Evolutionary conservation across 2,888 invertebrate genomes (phyloP), one percentile per base, ranked within the genome.

Genomic region (Orthosia gothica): DNA sequence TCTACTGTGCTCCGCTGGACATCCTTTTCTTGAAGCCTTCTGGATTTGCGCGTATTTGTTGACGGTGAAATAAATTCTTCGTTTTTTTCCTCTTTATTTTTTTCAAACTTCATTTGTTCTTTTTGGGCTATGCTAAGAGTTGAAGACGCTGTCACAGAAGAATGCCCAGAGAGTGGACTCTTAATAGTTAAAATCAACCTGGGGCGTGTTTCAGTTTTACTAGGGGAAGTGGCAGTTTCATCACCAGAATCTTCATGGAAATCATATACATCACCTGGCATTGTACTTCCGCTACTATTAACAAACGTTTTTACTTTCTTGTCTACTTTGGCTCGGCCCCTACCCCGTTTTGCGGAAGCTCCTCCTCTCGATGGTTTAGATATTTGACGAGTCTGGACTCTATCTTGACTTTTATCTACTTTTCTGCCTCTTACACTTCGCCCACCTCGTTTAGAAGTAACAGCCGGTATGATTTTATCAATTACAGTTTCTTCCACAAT

Each of bases 181-280:
- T 98, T 99, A 76, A 98, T 98, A 0, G 98, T 99, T 59, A 98
- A 95, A 85, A 98, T 98, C 62, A 98, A 94, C 57, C 98, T 97
- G 0, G 98, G 98, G 32, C 98, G 97, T 71, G 97, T 93, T 89
- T 97, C 97, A 61, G 90, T 87, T 88, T 95, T 97, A 83, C 92
- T 94, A 18, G 94, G 90, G 23, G 95, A 93, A 61, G 93, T 90
- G 52, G 96, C 92, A 18, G 96, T 97, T 90, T 98, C 98, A 89
- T 99, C 99, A 57, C 98, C 98, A 9, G 98, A 98, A 92, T 99
- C 99, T 90, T 99, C 99, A 85, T 98, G 98, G 91, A 99, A 99
- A 92, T 99, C 99, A 91, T 99, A 99, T 5, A 99, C 97, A 90
- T 99, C 99, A 15, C 98, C 97, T 0, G 97, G 97, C 65, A 97